A percentile compares a stretch with the other conserved stretches of the same genome.
These are phyloP conservation scores for Microcebus griseorufus DNA, from an alignment of 2,113 vertebrate species.

Conservation along the genomic window DNA sequence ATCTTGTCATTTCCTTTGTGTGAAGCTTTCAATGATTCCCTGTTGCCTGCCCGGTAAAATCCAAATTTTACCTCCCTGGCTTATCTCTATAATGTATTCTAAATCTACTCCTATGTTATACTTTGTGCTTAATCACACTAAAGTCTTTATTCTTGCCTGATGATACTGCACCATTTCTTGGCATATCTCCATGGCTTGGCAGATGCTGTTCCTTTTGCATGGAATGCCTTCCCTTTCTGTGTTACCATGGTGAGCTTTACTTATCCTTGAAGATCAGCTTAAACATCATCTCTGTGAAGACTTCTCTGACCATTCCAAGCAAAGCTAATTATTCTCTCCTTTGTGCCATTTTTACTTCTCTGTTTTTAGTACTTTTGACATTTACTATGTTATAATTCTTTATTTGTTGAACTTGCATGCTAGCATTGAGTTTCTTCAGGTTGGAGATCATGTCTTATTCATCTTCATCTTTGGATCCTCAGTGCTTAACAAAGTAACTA, in stretches of 20 bases:
- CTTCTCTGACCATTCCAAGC: neutral
- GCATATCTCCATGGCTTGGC: neutral
- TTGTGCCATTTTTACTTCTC: neutral
- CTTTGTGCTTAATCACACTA: neutral
- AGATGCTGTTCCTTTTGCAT: neutral
- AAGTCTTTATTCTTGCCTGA: neutral
- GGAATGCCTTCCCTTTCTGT: neutral
- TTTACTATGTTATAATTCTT: neutral
- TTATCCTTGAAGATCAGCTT: neutral
- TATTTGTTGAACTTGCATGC: neutral
- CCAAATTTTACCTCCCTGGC: neutral
- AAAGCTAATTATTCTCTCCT: neutral
- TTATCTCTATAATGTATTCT: neutral
- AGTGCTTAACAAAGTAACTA: neutral
- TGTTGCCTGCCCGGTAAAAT: neutral
- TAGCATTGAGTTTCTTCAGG: neutral
- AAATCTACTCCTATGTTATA: neutral
- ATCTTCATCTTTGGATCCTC: neutral
- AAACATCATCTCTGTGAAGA: neutral
- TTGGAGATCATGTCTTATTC: neutral
- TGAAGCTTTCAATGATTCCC: neutral
- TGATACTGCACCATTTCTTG: neutral
- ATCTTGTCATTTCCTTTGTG: neutral
- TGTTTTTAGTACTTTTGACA: neutral
- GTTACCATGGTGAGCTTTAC: neutral